Evolutionary conservation across 2,113 vertebrate genomes (phyloP).

Genomic region (Aplodontia rufa): DNA sequence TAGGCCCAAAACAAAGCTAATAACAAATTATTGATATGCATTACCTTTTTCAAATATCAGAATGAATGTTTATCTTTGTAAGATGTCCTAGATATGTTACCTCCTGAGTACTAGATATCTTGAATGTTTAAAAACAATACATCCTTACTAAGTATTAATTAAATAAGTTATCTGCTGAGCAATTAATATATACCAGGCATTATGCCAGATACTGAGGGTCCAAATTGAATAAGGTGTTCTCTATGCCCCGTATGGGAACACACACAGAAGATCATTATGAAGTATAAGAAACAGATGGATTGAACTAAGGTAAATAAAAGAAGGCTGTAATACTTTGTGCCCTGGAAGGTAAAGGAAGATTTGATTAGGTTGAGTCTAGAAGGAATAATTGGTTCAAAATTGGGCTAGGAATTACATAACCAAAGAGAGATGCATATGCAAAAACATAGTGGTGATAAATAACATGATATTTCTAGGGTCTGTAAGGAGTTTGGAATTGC

Average conservation of each 20-base stretch:
- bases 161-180: not conserved
- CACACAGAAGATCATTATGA: not conserved
- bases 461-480: not conserved
- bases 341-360: not conserved
- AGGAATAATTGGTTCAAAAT: not conserved
- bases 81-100: not conserved
- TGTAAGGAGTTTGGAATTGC: not conserved
- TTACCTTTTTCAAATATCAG: conserved; percentile 25
- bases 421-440: not conserved
- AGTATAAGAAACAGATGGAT: not conserved
- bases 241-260: not conserved
- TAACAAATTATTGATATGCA: not conserved
- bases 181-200: not conserved
- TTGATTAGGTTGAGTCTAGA: not conserved
- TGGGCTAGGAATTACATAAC: not conserved
- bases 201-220: not conserved
- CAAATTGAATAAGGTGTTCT: not conserved
- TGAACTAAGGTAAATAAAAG: not conserved
- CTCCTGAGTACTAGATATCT: not conserved
- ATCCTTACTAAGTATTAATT: not conserved
- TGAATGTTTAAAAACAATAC: not conserved
- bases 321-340: not conserved
- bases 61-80: not conserved
- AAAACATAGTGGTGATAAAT: not conserved
- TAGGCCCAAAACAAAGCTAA: not conserved